Base-by-base conservation (phyloP, 1,140 invertebrate genomes). In the Chlorops oryzae region DNA sequence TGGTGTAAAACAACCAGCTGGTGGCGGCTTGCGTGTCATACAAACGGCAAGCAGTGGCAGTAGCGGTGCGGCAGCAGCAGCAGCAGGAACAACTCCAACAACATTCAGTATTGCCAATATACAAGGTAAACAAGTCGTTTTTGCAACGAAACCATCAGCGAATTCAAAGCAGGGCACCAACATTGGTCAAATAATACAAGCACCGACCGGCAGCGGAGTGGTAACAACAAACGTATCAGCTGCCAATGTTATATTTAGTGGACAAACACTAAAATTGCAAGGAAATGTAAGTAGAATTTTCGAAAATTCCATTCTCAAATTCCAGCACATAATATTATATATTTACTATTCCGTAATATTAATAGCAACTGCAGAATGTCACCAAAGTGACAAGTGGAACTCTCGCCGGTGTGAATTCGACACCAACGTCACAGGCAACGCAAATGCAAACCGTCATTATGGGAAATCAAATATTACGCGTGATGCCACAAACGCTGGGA, bases 61-160 rank as follows among this genome's bases (percentile, higher is more conserved):
- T n/a, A n/a, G n/a, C n/a, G n/a, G n/a, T n/a, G 20, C 40, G 3
- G 12, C 32, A 24, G 17, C 43, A 22, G 44, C 40, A 2, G 40
- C 56, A 28, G 50, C 60, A 38, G 57, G 58, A 7, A 64, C 22
- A 68, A 68, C 24, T 62, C 63, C 22, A 52, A n/a, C n/a, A n/a
- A n/a, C n/a, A n/a, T n/a, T n/a, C n/a, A n/a, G 46, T 46, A 39
- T 51, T 13, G 70, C 81, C 0, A 79, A 81, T 47, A 67, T 83
- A 3, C 77, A 77, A 17, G 83, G 83, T 1, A 85, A 85, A 57
- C 82, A 80, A 3, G 76, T 84, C 10, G 73, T 84, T 9, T 62
- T 84, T 5, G 79, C 81, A 0, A 80, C 79, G 49, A 77, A 54
- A 75, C 75, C 56, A 73, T 80, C 58, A 61, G 71, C 47, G 58